Conservation (phyloP, 2,113 vertebrate species). For the Cephalopholis sonnerati region DNA sequence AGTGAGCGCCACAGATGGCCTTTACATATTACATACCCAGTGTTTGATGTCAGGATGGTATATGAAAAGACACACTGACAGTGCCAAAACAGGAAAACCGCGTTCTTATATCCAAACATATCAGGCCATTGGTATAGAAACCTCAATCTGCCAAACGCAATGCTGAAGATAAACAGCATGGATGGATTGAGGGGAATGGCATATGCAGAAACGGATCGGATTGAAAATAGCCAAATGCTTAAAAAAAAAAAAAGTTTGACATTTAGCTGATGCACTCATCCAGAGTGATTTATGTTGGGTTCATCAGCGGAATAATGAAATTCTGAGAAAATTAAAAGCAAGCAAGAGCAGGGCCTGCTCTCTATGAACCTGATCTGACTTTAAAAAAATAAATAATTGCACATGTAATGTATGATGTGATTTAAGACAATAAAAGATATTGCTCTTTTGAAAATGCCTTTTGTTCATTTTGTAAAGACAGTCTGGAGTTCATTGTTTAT, state of each 20-base stretch:
- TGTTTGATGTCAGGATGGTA: conserved; percentile 71
- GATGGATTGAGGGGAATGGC: conserved; percentile 53
- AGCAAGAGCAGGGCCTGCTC: not conserved
- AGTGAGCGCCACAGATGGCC: conserved; percentile 67
- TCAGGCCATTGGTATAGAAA: conserved; percentile 71
- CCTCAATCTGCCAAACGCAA: conserved; percentile 65
- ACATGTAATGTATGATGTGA: conserved; percentile 33
- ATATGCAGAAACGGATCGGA: conserved; percentile 33
- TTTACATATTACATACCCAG: conserved; percentile 64
- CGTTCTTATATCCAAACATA: conserved; percentile 76
- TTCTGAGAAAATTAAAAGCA: conserved; percentile 28
- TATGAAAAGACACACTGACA: conserved; percentile 64
- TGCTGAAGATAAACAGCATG: conserved; percentile 74
- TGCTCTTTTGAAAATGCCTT: conserved; percentile 34
- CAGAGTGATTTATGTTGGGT: conserved; percentile 38
- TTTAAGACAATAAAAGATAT: conserved; percentile 28
- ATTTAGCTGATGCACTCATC: conserved; percentile 26
- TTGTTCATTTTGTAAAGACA: conserved; percentile 34
- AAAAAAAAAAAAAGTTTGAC: not conserved
- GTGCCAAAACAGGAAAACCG: conserved; percentile 77
- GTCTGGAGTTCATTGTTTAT: conserved; percentile 50
- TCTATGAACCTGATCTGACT: conserved; percentile 38
- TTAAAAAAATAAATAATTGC: conserved; percentile 6
- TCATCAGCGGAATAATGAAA: conserved; percentile 48
- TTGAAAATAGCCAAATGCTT: conserved; percentile 31